Evolutionary conservation across 2,113 vertebrate species (phyloP).

Genomic region (Hydrochoerus hydrochaeris): DNA sequence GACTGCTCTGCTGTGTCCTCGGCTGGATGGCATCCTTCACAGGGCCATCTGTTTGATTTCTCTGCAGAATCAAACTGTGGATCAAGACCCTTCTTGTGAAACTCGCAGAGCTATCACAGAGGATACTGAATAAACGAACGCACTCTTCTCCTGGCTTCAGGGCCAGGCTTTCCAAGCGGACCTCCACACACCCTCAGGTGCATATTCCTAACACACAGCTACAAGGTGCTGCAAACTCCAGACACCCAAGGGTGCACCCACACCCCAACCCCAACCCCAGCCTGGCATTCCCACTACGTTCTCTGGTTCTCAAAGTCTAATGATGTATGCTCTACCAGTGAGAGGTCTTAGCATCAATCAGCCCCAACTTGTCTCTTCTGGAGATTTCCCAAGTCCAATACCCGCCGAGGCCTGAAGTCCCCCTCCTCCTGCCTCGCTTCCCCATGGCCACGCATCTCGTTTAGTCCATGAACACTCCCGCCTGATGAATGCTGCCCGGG

Average conservation of each 20-base stretch:
- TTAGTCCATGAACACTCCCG: rapidly evolving
- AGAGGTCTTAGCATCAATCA: not conserved
- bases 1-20: not conserved
- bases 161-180: not conserved
- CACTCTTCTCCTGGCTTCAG: not conserved
- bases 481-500: not conserved
- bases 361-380: not conserved
- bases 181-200: not conserved
- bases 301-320: not conserved
- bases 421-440: not conserved
- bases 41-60: not conserved
- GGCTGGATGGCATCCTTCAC: not conserved
- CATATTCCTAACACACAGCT: not conserved
- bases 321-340: not conserved
- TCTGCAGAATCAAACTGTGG: not conserved
- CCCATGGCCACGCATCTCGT: not conserved
- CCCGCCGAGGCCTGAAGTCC: not conserved
- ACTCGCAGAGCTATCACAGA: not conserved
- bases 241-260: not conserved
- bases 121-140: not conserved
- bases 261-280: not conserved
- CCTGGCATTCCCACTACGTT: not conserved
- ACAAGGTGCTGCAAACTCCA: not conserved
- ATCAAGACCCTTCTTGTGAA: not conserved
- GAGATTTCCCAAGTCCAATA: not conserved